Evolutionary conservation across 2,113 vertebrate species (phyloP), one percentile per base, ranked within the genome.

Genomic region (Circaetus gallicus): DNA sequence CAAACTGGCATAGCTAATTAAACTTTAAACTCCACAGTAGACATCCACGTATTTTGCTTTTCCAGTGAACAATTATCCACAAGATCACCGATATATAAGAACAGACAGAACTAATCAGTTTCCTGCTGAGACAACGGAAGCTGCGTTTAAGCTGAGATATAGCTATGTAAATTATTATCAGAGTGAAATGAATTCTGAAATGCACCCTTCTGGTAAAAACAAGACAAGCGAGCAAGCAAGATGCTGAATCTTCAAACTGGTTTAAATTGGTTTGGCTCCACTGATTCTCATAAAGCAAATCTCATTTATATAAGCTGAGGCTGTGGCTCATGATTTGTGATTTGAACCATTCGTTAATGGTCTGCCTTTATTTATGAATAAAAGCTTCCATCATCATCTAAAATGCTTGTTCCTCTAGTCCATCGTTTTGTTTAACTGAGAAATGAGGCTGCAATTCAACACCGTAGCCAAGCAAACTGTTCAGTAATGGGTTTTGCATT

Each of bases 241-340:
- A 81, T 93, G 82, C 80, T 92, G 91, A 95, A 93, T 91, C 86
- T 87, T 93, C 84, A 74, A 67, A 91, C 85, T 84, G 50, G 78
- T 61, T 86, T 92, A 96, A 97, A 97, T 93, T 95, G 86, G 86
- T 89, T 86, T 93, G 86, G 90, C 82, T 94, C 61, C 87, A 65
- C 20, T 93, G 71, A 38, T 55, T 74, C 90, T 78, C 80, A 50
- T 56, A 88, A 86, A 89, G 65, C 65, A 89, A 85, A 93, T 89
- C 84, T 82, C 78, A 95, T 95, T 96, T 87, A 82, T 61, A 80
- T 7, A 43, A 82, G 70, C 25, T 1, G 72, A 82, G 52, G 62
- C 82, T 88, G 59, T 19, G 67, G 77, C 65, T 69, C 40, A 19
- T 36, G 73, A 34, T 86, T 88, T 88, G 70, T 67, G 49, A 93